Percentiles rank a stretch among this genome's conserved stretches.
phyloP scores from a whole-genome alignment of 2,797 vertebrate genomes.

The Mycteria americana region DNA sequence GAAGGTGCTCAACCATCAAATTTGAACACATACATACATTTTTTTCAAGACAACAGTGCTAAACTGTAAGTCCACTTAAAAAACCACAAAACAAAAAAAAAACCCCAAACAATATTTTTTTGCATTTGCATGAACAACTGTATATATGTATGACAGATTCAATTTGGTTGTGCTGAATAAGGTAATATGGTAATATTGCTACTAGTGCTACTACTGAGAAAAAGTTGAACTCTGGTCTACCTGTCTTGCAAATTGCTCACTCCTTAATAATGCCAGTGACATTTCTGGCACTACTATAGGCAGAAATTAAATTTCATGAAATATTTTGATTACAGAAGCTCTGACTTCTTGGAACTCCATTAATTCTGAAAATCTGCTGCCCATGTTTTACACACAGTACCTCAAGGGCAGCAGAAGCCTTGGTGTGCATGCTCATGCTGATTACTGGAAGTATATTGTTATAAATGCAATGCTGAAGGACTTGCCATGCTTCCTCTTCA shows the following conservation, averaged over 20 bases:
- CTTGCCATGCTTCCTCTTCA: background rate
- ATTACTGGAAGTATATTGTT: background rate
- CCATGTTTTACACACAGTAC: background rate
- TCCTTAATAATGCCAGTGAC: background rate
- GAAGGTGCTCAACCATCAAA: background rate
- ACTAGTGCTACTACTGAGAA: background rate
- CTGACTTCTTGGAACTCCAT: background rate
- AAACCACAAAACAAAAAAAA: background rate
- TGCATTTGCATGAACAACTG: background rate
- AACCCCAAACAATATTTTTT: accelerated
- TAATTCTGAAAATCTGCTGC: background rate
- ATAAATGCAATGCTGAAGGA: background rate
- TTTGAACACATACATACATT: background rate
- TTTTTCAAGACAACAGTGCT: background rate
- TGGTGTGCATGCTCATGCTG: background rate
- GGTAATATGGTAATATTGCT: background rate
- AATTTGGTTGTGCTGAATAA: background rate
- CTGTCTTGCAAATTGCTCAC: background rate
- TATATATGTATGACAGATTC: background rate
- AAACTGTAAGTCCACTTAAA: background rate
- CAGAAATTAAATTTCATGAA: background rate
- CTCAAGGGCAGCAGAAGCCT: background rate
- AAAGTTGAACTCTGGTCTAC: background rate
- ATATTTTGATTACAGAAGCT: background rate
- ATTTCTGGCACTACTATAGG: background rate